Conservation (phyloP, 2,113 vertebrate genomes). For the Boulengeromyrus knoepffleri region DNA sequence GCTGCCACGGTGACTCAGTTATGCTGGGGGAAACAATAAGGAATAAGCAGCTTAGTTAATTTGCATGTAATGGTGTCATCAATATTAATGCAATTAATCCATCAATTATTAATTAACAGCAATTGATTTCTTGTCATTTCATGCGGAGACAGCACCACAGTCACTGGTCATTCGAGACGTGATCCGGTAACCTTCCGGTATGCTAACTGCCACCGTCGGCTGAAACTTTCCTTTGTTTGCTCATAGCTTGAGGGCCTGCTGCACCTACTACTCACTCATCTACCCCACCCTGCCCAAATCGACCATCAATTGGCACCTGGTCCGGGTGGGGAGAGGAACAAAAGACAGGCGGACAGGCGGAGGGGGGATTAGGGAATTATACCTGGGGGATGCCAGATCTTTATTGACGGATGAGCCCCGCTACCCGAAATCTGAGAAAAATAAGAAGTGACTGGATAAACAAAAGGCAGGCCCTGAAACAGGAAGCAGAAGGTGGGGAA, state of each 20-base stretch:
- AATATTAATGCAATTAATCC: neutral
- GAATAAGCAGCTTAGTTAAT: neutral
- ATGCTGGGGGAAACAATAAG: neutral
- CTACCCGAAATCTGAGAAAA: neutral
- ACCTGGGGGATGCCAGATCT: neutral
- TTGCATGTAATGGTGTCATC: neutral
- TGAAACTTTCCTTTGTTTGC: neutral
- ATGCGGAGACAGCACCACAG: neutral
- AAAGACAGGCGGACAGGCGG: neutral
- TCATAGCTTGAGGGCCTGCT: neutral
- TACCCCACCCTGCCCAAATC: neutral
- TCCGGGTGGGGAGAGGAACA: neutral
- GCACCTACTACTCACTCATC: neutral
- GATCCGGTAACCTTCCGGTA: neutral
- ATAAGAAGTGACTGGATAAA: neutral
- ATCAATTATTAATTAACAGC: neutral
- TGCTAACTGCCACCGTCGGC: neutral
- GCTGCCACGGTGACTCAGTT: neutral
- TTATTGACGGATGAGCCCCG: neutral
- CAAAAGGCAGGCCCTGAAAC: neutral
- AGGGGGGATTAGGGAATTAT: neutral
- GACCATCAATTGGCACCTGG: neutral
- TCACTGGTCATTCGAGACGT: neutral
- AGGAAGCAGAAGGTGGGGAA: neutral
- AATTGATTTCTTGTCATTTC: neutral